These are phyloP conservation scores for Urocynchramus pylzowi DNA, from an alignment of 2,113 vertebrate genomes.

Conservation along the genomic window DNA sequence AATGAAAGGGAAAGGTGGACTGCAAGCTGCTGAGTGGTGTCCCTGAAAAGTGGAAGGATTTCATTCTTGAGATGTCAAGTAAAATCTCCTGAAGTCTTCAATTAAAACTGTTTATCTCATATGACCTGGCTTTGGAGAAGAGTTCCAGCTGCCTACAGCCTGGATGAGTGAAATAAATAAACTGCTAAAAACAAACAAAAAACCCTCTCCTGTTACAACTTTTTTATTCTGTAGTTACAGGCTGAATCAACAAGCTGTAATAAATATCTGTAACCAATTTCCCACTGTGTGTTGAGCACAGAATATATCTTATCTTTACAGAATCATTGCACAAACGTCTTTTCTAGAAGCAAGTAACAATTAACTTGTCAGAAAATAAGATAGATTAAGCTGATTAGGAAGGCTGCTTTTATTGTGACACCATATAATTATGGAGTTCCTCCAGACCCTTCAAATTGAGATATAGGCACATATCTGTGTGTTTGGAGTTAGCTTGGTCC, in stretches of 20 bases:
- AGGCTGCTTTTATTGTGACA: neutral
- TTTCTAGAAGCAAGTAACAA: neutral
- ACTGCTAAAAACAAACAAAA: neutral
- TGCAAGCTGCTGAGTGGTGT: neutral
- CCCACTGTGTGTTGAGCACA: neutral
- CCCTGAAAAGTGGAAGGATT: neutral
- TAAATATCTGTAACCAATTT: neutral
- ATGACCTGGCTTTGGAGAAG: neutral
- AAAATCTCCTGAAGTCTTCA: neutral
- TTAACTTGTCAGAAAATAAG: neutral
- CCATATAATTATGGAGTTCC: accelerated
- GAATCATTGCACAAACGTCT: neutral
- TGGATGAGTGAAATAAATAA: neutral
- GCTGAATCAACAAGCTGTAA: neutral
- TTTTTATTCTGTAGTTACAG: neutral
- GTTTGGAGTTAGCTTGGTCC: neutral
- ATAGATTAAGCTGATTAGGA: neutral
- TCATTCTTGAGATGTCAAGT: neutral
- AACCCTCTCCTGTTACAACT: neutral
- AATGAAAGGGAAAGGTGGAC: neutral
- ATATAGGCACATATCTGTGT: accelerated
- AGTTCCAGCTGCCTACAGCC: neutral
- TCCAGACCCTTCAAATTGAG: neutral
- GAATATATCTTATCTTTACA: neutral
- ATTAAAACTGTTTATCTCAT: neutral